phyloP scores from a whole-genome alignment of 2,113 vertebrate species.

The Aptenodytes patagonicus region DNA sequence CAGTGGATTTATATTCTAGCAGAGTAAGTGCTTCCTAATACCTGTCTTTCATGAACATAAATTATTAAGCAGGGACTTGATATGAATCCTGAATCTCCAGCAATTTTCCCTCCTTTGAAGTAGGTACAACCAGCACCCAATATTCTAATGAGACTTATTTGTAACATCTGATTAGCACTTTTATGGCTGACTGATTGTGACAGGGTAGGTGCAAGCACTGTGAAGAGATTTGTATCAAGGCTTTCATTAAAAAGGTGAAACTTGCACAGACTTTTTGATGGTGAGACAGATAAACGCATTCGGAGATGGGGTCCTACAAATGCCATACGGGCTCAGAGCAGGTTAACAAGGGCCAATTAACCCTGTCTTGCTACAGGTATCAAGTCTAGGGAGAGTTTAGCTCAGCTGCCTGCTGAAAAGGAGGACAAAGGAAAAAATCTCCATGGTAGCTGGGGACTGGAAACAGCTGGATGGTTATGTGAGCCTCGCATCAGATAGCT shows the following conservation, averaged over 20 bases:
- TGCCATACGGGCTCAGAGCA: background rate
- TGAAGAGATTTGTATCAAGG: background rate
- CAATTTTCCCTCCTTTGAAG: background rate
- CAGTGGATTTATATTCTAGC: background rate
- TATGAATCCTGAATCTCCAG: background rate
- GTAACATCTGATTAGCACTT: background rate
- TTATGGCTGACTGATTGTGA: background rate
- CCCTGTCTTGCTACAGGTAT: background rate
- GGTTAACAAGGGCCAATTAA: background rate
- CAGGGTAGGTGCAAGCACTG: background rate
- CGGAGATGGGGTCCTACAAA: background rate
- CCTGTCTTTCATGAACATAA: background rate
- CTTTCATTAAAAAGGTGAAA: background rate
- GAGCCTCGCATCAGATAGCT: background rate
- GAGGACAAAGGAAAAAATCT: background rate
- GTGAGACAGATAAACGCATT: background rate
- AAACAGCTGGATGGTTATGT: slow-evolving; percentile 9
- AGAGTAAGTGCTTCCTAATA: background rate
- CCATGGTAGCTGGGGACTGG: background rate
- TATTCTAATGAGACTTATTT: background rate
- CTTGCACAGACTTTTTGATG: background rate
- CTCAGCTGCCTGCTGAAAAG: background rate
- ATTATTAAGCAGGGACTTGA: background rate
- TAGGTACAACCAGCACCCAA: background rate
- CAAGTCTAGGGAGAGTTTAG: background rate